A percentile compares a stretch with the other conserved stretches of the same genome.
Conservation (phyloP, 2,113 vertebrate species). For the Polyodon spathula region DNA sequence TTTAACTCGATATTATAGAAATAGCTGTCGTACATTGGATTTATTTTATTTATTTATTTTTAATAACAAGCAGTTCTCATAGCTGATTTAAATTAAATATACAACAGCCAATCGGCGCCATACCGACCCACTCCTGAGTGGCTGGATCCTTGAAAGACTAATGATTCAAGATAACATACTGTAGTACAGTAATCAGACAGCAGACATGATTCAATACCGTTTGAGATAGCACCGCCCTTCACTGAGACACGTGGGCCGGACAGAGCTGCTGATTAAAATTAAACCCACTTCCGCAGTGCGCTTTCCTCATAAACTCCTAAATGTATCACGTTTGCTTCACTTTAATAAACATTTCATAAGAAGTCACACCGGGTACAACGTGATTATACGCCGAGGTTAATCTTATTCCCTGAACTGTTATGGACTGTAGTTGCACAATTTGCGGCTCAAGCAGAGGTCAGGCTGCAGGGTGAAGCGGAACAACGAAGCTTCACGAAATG, state of each 20-base stretch:
- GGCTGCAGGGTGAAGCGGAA: slow-evolving; percentile 24
- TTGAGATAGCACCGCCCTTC: slow-evolving; percentile 44
- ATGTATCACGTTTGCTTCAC: slow-evolving; percentile 8
- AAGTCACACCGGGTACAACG: neutral
- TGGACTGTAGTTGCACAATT: too few species aligned
- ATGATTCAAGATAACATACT: slow-evolving; percentile 1
- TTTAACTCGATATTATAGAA: too few species aligned
- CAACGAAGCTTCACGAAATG: slow-evolving; percentile 30
- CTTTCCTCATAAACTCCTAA: slow-evolving; percentile 30
- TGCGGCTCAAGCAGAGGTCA: slow-evolving; percentile 16
- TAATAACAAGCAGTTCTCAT: too few species aligned
- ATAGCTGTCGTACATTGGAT: too few species aligned
- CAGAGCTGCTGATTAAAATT: slow-evolving; percentile 21
- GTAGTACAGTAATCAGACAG: neutral
- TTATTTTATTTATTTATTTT: too few species aligned
- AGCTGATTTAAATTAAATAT: too few species aligned
- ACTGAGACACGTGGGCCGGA: slow-evolving; percentile 59
- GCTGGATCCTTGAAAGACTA: slow-evolving; percentile 1
- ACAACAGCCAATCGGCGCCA: neutral
- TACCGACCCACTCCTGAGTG: neutral
- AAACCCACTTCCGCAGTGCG: slow-evolving; percentile 54
- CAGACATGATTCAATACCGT: neutral
- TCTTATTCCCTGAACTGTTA: neutral
- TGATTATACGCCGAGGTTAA: neutral
- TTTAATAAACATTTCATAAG: neutral